phyloP scores from a whole-genome alignment of 2,113 vertebrate species.

The Galbula dea region DNA sequence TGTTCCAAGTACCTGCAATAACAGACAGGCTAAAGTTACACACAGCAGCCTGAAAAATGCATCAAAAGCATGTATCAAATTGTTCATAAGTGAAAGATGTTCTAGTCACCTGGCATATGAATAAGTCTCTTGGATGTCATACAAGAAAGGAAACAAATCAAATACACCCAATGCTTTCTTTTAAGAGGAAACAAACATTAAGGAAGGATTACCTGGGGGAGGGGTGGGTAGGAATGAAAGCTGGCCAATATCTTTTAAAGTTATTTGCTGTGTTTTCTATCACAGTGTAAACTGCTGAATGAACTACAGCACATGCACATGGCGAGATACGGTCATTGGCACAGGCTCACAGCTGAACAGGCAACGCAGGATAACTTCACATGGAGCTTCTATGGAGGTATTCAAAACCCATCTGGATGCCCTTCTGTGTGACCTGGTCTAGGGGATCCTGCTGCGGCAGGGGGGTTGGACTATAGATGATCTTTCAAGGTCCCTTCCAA shows the following conservation, averaged over 20 bases:
- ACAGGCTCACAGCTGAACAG: not conserved
- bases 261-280: not conserved
- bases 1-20: not conserved
- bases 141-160: not conserved
- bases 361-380: not conserved
- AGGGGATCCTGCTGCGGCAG: too few species aligned
- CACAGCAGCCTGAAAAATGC: not conserved
- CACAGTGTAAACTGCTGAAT: accelerated
- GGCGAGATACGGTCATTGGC: not conserved
- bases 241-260: not conserved
- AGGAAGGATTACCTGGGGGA: not conserved
- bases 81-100: not conserved
- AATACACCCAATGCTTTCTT: not conserved
- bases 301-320: not conserved
- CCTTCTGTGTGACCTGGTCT: too few species aligned
- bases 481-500: too few species aligned
- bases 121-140: not conserved
- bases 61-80: not conserved
- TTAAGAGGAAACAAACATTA: not conserved
- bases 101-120: not conserved
- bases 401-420: too few species aligned
- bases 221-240: not conserved
- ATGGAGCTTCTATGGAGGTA: not conserved
- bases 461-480: too few species aligned
- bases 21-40: not conserved